Conservation (phyloP, 2,888 invertebrate genomes). For the Thalpophila matura region DNA sequence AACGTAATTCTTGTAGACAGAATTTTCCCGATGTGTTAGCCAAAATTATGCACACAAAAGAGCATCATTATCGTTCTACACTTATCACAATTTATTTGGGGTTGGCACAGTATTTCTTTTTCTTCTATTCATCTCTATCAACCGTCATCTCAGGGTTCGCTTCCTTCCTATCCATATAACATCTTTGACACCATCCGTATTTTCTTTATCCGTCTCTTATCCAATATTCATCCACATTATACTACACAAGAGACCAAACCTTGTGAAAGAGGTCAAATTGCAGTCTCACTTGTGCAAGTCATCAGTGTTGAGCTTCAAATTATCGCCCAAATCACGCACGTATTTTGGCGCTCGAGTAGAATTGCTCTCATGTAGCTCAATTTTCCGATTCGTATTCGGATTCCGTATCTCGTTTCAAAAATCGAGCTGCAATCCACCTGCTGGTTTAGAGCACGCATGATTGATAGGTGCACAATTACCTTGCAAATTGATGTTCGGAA, state of each 20-base stretch:
- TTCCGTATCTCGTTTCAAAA: conserved; percentile 40
- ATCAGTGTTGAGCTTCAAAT: conserved; percentile 34
- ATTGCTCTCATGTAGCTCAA: conserved; percentile 42
- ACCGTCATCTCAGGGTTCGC: no score
- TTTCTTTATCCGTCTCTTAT: no score
- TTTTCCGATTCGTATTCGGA: conserved; percentile 31
- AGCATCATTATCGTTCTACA: no score
- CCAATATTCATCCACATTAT: no score
- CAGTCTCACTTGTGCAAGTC: conserved; percentile 40
- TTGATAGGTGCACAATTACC: conserved; percentile 45
- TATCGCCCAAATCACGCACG: conserved; percentile 42
- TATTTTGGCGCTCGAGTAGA: conserved; percentile 30
- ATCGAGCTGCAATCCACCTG: conserved; percentile 35
- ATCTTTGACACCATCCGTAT: no score
- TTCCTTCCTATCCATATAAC: no score
- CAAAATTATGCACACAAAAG: no score
- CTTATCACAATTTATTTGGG: no score
- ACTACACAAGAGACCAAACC: no score
- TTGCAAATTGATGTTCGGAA: conserved; percentile 27
- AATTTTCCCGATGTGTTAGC: neutral
- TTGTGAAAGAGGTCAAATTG: conserved; percentile 25
- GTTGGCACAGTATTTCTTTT: no score
- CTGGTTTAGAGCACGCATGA: conserved; percentile 44
- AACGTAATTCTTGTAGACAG: neutral
- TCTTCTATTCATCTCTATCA: no score